phyloP scores from a whole-genome alignment of 2,797 vertebrate genomes.

The Allobates femoralis region DNA sequence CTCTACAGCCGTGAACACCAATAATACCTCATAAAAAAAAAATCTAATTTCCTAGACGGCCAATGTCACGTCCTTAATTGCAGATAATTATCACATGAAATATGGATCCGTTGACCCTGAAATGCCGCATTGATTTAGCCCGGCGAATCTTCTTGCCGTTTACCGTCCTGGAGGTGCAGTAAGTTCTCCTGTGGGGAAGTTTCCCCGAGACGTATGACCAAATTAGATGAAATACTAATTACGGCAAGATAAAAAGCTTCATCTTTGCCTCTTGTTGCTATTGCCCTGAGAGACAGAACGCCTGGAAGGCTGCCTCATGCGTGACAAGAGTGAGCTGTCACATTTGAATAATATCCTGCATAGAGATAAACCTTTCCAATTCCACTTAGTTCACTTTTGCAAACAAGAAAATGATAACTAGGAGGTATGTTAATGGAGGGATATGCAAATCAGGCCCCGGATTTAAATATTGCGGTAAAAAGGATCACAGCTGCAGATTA shows the following conservation, averaged over 20 bases:
- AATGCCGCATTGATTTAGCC: constrained; percentile 35
- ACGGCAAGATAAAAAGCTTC: constrained; percentile 66
- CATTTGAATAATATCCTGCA: constrained; percentile 74
- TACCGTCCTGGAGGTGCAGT: constrained; percentile 52
- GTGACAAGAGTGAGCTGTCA: constrained; percentile 74
- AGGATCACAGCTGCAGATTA: constrained; percentile 67
- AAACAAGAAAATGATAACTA: constrained; percentile 75
- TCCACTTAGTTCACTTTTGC: constrained; percentile 68
- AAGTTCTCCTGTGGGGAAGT: background rate
- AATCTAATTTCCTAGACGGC: background rate
- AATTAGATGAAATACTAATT: constrained; percentile 70
- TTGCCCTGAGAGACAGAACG: constrained; percentile 66
- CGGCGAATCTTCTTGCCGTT: background rate
- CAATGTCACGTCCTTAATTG: constrained; percentile 53
- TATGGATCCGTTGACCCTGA: constrained; percentile 63
- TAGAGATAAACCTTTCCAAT: constrained; percentile 70
- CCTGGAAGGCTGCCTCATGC: constrained; percentile 68
- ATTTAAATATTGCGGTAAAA: constrained; percentile 72
- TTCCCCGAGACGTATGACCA: constrained; percentile 44
- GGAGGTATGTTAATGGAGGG: constrained; percentile 73
- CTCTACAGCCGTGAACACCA: background rate
- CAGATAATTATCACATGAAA: constrained; percentile 40
- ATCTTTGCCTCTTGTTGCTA: constrained; percentile 53
- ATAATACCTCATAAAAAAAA: background rate
- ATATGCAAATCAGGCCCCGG: constrained; percentile 74